Evolutionary conservation across 1,140 invertebrate species (phyloP).

Genomic region (Harpegnathos saltator): DNA sequence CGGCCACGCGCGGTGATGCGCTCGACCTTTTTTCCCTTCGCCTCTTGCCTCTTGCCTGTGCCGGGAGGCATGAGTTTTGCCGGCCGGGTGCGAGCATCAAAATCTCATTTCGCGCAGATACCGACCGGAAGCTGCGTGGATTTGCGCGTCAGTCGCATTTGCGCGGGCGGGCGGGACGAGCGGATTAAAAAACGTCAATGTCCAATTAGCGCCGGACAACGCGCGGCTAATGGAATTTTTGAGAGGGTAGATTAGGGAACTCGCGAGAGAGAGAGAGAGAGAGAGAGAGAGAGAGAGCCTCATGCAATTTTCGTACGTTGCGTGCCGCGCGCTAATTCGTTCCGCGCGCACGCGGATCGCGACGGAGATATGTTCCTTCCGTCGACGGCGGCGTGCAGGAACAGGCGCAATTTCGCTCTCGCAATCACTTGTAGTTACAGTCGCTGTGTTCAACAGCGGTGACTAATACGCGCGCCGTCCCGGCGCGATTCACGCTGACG

Average conservation of each 20-base stretch:
- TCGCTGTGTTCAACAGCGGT: not conserved
- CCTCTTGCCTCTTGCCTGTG: too few relatives aligned
- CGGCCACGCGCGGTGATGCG: too few relatives aligned
- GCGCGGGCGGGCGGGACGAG: slow-evolving; percentile 69
- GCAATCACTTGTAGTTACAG: slow-evolving; percentile 42
- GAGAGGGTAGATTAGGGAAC: slow-evolving; percentile 78
- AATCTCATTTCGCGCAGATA: slow-evolving; percentile 71
- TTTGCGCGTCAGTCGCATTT: slow-evolving; percentile 71
- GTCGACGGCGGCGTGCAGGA: slow-evolving; percentile 19
- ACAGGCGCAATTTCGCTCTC: slow-evolving; percentile 48
- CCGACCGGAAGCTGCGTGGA: slow-evolving; percentile 44
- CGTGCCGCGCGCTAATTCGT: slow-evolving; percentile 58
- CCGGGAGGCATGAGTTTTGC: too few relatives aligned
- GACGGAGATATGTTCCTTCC: slow-evolving; percentile 57
- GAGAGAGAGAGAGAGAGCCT: too few relatives aligned
- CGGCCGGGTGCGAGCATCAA: too few relatives aligned
- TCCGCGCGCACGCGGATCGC: slow-evolving; percentile 45
- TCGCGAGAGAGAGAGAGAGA: too few relatives aligned
- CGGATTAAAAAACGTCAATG: slow-evolving; percentile 81
- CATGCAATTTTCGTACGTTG: slow-evolving; percentile 68
- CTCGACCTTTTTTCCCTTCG: too few relatives aligned
- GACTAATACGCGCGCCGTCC: slow-evolving; percentile 37
- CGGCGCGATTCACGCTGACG: not conserved
- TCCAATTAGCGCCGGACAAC: slow-evolving; percentile 76
- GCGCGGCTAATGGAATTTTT: slow-evolving; percentile 82